A percentile compares a stretch with the other conserved stretches of the same genome.
Evolutionary conservation across 2,888 invertebrate species (phyloP).

Genomic region (Sepiola atlantica): DNA sequence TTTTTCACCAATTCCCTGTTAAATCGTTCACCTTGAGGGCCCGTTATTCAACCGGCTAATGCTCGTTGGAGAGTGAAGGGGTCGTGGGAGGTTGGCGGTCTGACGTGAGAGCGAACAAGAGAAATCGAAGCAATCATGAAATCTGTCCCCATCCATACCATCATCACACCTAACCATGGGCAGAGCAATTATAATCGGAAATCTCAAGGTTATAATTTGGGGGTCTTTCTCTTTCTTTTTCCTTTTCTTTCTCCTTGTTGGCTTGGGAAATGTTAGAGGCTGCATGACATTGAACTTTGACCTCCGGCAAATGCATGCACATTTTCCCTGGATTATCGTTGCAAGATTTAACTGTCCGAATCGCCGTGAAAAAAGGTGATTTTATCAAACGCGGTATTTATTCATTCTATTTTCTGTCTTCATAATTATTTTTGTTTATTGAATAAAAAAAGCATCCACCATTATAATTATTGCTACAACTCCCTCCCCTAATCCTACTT

Average conservation of each 20-base stretch:
- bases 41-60: background rate
- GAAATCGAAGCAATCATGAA: background rate
- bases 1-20: background rate
- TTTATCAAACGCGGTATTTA: background rate
- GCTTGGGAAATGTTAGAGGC: background rate
- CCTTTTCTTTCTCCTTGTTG: background rate
- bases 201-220: constrained; percentile 9
- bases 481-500: no score
- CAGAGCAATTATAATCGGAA: background rate
- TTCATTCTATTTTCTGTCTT: background rate
- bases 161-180: background rate
- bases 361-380: background rate
- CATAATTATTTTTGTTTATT: background rate
- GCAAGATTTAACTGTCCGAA: background rate
- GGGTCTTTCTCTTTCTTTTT: background rate
- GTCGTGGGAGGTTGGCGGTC: no score
- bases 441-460: background rate
- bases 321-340: background rate
- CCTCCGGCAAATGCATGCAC: background rate
- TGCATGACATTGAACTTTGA: background rate
- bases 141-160: background rate
- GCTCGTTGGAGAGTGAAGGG: background rate
- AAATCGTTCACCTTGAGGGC: background rate
- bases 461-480: background rate
- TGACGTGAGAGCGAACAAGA: background rate